Base-by-base conservation (phyloP, 2,888 invertebrate species). In the Pristionchus mayeri region DNA sequence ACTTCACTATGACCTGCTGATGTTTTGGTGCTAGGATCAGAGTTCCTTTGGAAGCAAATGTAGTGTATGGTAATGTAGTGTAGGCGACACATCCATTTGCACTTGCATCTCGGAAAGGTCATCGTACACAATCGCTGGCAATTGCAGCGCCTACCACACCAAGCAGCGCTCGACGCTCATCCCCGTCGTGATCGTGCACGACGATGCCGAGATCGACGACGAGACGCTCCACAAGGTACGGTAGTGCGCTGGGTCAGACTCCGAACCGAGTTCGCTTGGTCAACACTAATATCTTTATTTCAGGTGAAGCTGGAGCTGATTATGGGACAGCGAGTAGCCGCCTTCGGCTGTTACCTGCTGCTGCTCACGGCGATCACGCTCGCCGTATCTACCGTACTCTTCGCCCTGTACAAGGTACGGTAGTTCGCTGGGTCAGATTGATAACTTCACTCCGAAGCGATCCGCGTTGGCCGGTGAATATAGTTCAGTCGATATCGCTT, bases 161-260 rank as follows among this genome's bases (percentile, higher is more conserved):
- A 87, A 87, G 82, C 88, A 88, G 88, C 86, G 87, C 63, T 90
- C 90, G 18, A 76, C 89, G 11, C 82, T 92, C 83, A 89, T 92
- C 37, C 92, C 92, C 2, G 86, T 91, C 7, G 60, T 88, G 2
- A 84, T 85, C 30, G 84, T 89, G 6, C 87, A 88, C 75, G 90
- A 91, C 57, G 87, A 88, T 37, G 88, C 88, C 3, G 88, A 88
- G 81, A 91, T 92, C 48, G 92, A 92, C 85, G 88, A 89, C 34
- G 90, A 88, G 44, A 76, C 76, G 16, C 76, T 76, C 16, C 21
- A 76, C 30, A 76, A 76, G 48, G 76, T 76, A 50, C 24, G 27
- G 30, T 63, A 24, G 57, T 57, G 21, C 57, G 57, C 57, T 18
- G 67, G 30, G 67, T 67, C 67, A 67, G 34, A 67, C 34, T 30